A percentile compares a stretch with the other conserved stretches of the same genome.
phyloP scores from a whole-genome alignment of 1,140 invertebrate genomes.

The Penaeus japonicus region DNA sequence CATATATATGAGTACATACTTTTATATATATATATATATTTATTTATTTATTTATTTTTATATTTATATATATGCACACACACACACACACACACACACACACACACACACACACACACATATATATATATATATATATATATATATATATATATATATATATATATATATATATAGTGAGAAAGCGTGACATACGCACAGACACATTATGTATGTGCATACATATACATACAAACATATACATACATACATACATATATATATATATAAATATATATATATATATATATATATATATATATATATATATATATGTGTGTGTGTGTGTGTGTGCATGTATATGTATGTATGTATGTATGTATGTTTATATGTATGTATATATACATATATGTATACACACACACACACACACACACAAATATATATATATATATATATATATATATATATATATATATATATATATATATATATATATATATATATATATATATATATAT shows the following conservation, averaged over 20 bases:
- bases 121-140: slow-evolving; percentile 42
- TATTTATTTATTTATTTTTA: no score
- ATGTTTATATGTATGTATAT: neutral
- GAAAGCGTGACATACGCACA: no score
- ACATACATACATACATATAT: slow-evolving; percentile 34
- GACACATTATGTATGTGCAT: slow-evolving; percentile 30
- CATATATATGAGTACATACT: no score
- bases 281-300: neutral
- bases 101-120: slow-evolving; percentile 41
- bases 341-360: slow-evolving; percentile 2
- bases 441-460: no score
- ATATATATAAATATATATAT: slow-evolving; percentile 1
- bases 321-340: neutral
- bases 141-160: slow-evolving; percentile 35
- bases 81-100: slow-evolving; percentile 39
- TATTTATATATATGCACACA: slow-evolving; percentile 33
- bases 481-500: no score
- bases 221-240: slow-evolving; percentile 23
- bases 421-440: no score
- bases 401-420: no score
- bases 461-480: no score
- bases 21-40: no score
- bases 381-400: neutral
- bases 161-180: slow-evolving; percentile 29
- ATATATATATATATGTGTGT: neutral